phyloP scores from a whole-genome alignment of 2,888 invertebrate genomes.

The Dilophus febrilis region DNA sequence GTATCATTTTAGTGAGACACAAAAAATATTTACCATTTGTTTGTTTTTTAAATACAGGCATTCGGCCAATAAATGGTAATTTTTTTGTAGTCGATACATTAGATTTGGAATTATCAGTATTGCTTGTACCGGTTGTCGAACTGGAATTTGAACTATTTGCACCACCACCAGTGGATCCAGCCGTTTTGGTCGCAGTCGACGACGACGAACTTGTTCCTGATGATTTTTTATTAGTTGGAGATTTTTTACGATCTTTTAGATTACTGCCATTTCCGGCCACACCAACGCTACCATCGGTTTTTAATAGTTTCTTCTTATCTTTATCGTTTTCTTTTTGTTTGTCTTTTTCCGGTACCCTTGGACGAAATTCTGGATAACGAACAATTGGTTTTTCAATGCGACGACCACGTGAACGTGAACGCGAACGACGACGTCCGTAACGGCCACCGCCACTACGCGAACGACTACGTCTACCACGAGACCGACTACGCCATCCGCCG shows the following conservation, averaged over 20 bases:
- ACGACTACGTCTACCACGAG: conserved; percentile 11
- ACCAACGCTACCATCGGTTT: conserved; percentile 14
- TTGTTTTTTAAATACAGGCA: conserved; percentile 56
- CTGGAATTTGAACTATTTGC: too few species aligned
- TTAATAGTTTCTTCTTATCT: conserved; percentile 11
- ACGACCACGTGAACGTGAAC: conserved; percentile 16
- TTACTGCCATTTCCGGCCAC: conserved; percentile 9
- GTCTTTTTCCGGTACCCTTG: conserved; percentile 18
- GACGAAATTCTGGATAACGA: conserved; percentile 27
- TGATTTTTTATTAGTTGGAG: conserved; percentile 15
- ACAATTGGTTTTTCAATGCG: conserved; percentile 26
- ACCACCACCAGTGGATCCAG: conserved; percentile 1
- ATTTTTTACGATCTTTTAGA: not conserved
- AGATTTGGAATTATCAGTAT: too few species aligned
- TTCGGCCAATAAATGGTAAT: conserved; percentile 69
- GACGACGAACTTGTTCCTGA: conserved; percentile 12
- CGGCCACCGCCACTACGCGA: conserved; percentile 13
- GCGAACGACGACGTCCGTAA: conserved; percentile 12
- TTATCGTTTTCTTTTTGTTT: conserved; percentile 3
- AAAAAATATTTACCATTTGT: conserved; percentile 18
- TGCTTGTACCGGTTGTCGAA: too few species aligned
- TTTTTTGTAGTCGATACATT: conserved; percentile 39
- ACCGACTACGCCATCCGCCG: conserved; percentile 11
- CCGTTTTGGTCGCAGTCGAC: not conserved
- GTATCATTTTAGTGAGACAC: conserved; percentile 20